These are phyloP conservation scores for Coregonus clupeaformis DNA, from an alignment of 2,113 vertebrate species.

Conservation along the genomic window DNA sequence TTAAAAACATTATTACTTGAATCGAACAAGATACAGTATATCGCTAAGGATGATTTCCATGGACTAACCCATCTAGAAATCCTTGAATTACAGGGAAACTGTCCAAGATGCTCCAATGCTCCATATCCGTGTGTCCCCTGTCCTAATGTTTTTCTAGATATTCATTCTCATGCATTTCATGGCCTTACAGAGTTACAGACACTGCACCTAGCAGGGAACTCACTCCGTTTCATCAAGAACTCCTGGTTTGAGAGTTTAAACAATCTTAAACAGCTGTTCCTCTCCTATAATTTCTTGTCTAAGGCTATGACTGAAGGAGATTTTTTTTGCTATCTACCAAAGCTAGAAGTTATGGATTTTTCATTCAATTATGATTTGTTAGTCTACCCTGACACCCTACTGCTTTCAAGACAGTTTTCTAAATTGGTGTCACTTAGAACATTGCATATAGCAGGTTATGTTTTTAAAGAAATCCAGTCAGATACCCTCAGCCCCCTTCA, in stretches of 20 bases:
- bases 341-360: slow-evolving; percentile 68
- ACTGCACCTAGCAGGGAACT: slow-evolving; percentile 70
- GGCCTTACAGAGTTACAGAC: slow-evolving; percentile 33
- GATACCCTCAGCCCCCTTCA: slow-evolving; percentile 64
- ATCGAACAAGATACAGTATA: slow-evolving; percentile 62
- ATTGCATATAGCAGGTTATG: slow-evolving; percentile 71
- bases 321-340: slow-evolving; percentile 63
- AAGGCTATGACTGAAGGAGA: slow-evolving; percentile 35
- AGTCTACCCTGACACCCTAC: slow-evolving; percentile 55
- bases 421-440: slow-evolving; percentile 58
- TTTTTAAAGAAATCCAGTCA: slow-evolving; percentile 71
- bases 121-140: slow-evolving; percentile 65
- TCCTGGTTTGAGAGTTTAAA: slow-evolving; percentile 65
- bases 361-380: slow-evolving; percentile 73
- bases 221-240: slow-evolving; percentile 41
- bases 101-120: slow-evolving; percentile 73
- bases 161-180: slow-evolving; percentile 64
- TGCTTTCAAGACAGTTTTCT: slow-evolving; percentile 65
- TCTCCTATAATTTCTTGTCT: slow-evolving; percentile 71
- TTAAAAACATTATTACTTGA: slow-evolving; percentile 39
- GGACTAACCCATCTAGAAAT: slow-evolving; percentile 41
- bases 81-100: slow-evolving; percentile 74
- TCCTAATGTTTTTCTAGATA: slow-evolving; percentile 52
- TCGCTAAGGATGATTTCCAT: slow-evolving; percentile 60
- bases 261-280: slow-evolving; percentile 54